A percentile compares a stretch with the other conserved stretches of the same genome.
Evolutionary conservation across 1,140 invertebrate species (phyloP).

Genomic region (Aphaenogaster ashmeadi): DNA sequence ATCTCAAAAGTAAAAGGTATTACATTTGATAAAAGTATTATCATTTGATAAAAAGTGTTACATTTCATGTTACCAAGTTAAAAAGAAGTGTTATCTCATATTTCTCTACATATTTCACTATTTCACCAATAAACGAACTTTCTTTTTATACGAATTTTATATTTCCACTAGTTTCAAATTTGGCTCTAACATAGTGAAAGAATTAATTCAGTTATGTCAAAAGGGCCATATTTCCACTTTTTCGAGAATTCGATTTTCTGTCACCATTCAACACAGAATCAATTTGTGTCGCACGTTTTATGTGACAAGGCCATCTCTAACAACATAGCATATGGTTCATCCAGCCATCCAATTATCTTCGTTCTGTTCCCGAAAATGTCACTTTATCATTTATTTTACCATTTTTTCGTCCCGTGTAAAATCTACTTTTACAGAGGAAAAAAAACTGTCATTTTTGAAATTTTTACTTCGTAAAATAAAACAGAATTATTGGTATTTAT

Average conservation of each 20-base stretch:
- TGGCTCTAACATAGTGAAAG: constrained; percentile 32
- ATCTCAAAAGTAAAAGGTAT: background rate
- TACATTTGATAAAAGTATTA: too few species aligned
- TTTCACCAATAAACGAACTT: background rate
- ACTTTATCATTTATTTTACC: constrained; percentile 60
- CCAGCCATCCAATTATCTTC: constrained; percentile 61
- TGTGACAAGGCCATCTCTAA: constrained; percentile 62
- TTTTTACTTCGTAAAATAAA: background rate
- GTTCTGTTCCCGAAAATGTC: constrained; percentile 57
- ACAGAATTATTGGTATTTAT: constrained; percentile 2
- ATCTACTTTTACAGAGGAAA: constrained; percentile 20
- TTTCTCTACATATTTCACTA: background rate
- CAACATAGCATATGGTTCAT: constrained; percentile 48
- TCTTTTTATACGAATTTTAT: constrained; percentile 17
- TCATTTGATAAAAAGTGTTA: background rate
- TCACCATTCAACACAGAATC: constrained; percentile 63
- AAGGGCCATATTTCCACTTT: constrained; percentile 55
- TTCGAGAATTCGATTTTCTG: constrained; percentile 63
- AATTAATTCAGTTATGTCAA: constrained; percentile 54
- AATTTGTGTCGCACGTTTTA: constrained; percentile 64
- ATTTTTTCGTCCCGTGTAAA: constrained; percentile 37
- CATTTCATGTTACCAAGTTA: background rate
- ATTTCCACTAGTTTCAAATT: constrained; percentile 47
- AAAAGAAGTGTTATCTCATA: background rate
- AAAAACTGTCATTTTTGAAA: background rate